Conservation (phyloP, 2,888 invertebrate genomes). For the Drosophila kokeensis region DNA sequence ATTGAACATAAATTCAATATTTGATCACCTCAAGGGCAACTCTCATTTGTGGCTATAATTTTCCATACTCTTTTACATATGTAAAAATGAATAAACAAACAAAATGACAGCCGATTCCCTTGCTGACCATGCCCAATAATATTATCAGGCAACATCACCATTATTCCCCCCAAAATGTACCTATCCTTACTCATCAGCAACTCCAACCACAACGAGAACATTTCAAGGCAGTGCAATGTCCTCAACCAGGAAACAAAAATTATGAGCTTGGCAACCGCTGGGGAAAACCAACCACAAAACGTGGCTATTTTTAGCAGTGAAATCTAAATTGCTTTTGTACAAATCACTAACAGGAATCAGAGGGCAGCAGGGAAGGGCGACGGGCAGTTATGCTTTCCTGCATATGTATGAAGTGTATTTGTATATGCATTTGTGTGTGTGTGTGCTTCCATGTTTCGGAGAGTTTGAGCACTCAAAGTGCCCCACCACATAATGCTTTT, state of each 20-base stretch:
- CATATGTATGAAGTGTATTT: slow-evolving; percentile 1
- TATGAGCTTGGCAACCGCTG: slow-evolving; percentile 58
- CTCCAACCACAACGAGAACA: slow-evolving; percentile 18
- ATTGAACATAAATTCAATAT: not conserved
- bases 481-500: too few species aligned
- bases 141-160: not conserved
- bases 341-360: slow-evolving; percentile 38
- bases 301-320: slow-evolving; percentile 68
- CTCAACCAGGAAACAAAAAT: slow-evolving; percentile 57
- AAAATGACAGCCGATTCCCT: slow-evolving; percentile 39
- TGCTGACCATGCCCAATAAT: slow-evolving; percentile 45
- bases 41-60: not conserved
- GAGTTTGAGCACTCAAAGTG: slow-evolving; percentile 14
- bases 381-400: slow-evolving; percentile 48
- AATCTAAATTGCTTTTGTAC: slow-evolving; percentile 61
- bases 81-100: slow-evolving; percentile 11
- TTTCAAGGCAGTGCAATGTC: slow-evolving; percentile 80
- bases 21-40: not conserved
- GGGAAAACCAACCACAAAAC: slow-evolving; percentile 40
- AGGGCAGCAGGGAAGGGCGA: not conserved
- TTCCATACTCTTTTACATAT: not conserved
- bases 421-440: slow-evolving; percentile 1
- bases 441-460: slow-evolving; percentile 11
- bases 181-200: slow-evolving; percentile 2
- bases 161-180: not conserved